phyloP scores from a whole-genome alignment of 2,888 invertebrate genomes.

The Chymomyza procnemis region DNA sequence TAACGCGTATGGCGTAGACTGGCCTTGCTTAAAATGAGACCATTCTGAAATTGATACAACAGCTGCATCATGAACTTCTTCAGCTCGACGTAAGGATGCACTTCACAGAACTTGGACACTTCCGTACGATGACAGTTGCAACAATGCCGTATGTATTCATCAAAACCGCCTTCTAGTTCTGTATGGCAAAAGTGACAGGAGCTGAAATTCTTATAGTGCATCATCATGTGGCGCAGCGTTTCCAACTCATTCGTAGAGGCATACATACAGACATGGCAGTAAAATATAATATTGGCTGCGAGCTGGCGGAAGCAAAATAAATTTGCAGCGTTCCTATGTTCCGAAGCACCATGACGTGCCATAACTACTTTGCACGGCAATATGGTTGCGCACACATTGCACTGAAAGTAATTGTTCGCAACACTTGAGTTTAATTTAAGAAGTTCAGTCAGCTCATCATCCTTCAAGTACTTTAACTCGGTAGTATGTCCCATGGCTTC shows the following conservation, averaged over 20 bases:
- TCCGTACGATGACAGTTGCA: conserved; percentile 53
- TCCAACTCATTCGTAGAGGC: conserved; percentile 72
- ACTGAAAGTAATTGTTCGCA: conserved; percentile 60
- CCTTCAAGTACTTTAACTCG: conserved; percentile 60
- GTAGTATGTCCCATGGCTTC: conserved; percentile 46
- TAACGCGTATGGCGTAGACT: conserved; percentile 58
- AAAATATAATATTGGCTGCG: conserved; percentile 76
- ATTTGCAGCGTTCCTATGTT: conserved; percentile 43
- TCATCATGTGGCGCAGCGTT: conserved; percentile 78
- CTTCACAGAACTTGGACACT: conserved; percentile 44
- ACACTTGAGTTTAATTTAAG: conserved; percentile 34
- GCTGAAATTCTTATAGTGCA: conserved; percentile 65
- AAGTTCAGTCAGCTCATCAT: conserved; percentile 41
- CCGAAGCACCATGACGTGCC: conserved; percentile 53
- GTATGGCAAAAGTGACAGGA: conserved; percentile 57
- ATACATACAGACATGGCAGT: conserved; percentile 79
- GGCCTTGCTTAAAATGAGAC: conserved; percentile 66
- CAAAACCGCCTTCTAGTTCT: conserved; percentile 44
- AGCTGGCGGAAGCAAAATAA: conserved; percentile 60
- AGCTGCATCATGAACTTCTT: conserved; percentile 58
- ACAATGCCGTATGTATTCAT: conserved; percentile 71
- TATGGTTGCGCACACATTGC: conserved; percentile 62
- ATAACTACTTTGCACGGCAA: conserved; percentile 57
- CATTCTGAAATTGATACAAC: conserved; percentile 71
- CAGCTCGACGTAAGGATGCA: conserved; percentile 49